phyloP scores from a whole-genome alignment of 37 sponge, comb jelly and placozoan genomes.

The Hexactinellida sp. region DNA sequence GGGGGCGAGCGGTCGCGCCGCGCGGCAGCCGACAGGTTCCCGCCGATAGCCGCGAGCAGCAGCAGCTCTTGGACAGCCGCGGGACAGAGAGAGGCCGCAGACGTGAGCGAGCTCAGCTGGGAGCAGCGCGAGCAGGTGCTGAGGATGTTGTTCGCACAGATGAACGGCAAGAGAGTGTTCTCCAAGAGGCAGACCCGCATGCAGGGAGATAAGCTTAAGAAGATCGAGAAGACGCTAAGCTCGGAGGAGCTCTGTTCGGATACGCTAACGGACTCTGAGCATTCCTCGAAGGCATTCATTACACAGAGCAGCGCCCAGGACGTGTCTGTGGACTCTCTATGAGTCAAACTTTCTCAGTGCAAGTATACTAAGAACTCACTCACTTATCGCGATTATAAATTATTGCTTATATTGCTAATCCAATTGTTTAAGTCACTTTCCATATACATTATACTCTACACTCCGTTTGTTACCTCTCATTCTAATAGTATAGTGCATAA shows the following conservation, averaged over 20 bases:
- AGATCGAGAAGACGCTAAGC: background rate
- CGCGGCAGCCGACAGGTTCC: background rate
- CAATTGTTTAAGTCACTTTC: no score
- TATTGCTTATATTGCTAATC: no score
- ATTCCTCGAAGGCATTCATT: background rate
- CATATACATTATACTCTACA: no score
- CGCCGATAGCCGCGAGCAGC: background rate
- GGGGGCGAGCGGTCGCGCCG: background rate
- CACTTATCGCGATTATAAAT: no score
- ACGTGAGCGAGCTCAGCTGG: slow-evolving; percentile 82
- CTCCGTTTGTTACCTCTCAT: no score
- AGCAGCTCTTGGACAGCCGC: background rate
- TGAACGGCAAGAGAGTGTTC: background rate
- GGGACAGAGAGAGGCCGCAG: slow-evolving; percentile 19
- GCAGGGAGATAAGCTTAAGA: background rate
- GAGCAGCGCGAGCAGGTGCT: slow-evolving; percentile 85
- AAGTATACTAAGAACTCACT: no score
- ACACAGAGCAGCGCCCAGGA: background rate
- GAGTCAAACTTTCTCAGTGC: no score
- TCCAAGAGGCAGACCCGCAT: background rate
- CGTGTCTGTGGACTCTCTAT: no score
- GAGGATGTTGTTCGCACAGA: slow-evolving; percentile 15
- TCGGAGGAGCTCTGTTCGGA: background rate
- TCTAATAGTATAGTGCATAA: no score
- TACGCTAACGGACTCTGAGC: background rate